These are phyloP conservation scores for Drosophila anomelani DNA, from an alignment of 2,888 invertebrate genomes.

Conservation along the genomic window DNA sequence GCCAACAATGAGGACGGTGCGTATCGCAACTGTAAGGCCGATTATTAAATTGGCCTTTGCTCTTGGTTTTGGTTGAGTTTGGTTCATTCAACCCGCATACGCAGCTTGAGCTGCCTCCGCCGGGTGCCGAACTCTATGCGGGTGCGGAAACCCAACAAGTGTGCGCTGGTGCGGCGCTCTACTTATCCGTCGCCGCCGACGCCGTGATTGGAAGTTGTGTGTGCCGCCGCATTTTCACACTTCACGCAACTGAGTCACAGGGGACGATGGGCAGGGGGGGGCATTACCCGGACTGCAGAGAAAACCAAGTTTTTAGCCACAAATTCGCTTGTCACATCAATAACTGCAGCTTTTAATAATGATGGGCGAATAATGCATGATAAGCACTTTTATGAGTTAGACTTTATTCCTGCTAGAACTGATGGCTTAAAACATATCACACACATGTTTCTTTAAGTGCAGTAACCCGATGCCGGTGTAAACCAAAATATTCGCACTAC, in stretches of 20 bases:
- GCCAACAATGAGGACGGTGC: conserved; percentile 68
- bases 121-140: conserved; percentile 24
- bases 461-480: conserved; percentile 56
- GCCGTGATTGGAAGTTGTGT: conserved; percentile 65
- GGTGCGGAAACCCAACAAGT: conserved; percentile 80
- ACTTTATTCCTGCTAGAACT: neutral
- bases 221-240: conserved; percentile 63
- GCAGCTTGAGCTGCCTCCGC: conserved; percentile 13
- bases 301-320: neutral
- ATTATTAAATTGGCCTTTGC: conserved; percentile 10
- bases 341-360: neutral
- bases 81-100: conserved; percentile 59
- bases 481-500: conserved; percentile 35
- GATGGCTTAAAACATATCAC: neutral
- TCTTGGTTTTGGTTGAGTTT: neutral
- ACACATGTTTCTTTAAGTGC: neutral
- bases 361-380: conserved; percentile 1
- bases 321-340: conserved; percentile 3
- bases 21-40: conserved; percentile 33
- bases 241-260: conserved; percentile 62
- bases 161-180: conserved; percentile 56
- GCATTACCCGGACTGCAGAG: neutral
- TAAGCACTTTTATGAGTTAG: neutral
- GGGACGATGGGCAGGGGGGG: conserved; percentile 5
- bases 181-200: conserved; percentile 38